A percentile compares a stretch with the other conserved stretches of the same genome.
phyloP scores from a whole-genome alignment of 2,113 vertebrate species.

The Motacilla alba region DNA sequence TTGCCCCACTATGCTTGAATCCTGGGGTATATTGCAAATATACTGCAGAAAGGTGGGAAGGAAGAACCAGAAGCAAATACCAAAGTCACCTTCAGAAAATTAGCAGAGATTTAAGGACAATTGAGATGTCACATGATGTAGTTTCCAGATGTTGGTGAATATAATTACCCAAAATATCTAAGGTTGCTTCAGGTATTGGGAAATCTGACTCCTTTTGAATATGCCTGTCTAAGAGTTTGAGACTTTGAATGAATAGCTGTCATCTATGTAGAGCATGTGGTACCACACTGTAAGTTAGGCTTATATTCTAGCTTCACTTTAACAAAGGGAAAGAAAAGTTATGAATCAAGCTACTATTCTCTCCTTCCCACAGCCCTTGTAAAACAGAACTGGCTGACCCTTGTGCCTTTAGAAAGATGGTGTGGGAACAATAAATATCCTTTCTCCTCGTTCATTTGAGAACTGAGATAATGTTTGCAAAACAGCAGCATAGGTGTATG shows the following conservation, averaged over 20 bases:
- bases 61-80: background rate
- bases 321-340: background rate
- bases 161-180: background rate
- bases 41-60: background rate
- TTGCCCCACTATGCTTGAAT: background rate
- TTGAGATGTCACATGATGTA: background rate
- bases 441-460: background rate
- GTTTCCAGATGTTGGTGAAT: background rate
- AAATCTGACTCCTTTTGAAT: background rate
- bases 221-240: background rate
- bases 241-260: background rate
- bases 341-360: background rate
- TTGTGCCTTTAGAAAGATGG: background rate
- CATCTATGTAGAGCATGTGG: background rate
- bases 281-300: background rate
- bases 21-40: background rate
- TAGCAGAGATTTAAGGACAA: background rate
- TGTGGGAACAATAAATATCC: background rate
- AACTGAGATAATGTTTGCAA: background rate
- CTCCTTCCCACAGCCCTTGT: background rate
- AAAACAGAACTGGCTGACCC: background rate
- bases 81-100: background rate
- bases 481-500: background rate
- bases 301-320: background rate
- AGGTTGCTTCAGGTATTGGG: background rate